Conservation (phyloP, 2,888 invertebrate genomes). For the Carterocephalus palaemon region DNA sequence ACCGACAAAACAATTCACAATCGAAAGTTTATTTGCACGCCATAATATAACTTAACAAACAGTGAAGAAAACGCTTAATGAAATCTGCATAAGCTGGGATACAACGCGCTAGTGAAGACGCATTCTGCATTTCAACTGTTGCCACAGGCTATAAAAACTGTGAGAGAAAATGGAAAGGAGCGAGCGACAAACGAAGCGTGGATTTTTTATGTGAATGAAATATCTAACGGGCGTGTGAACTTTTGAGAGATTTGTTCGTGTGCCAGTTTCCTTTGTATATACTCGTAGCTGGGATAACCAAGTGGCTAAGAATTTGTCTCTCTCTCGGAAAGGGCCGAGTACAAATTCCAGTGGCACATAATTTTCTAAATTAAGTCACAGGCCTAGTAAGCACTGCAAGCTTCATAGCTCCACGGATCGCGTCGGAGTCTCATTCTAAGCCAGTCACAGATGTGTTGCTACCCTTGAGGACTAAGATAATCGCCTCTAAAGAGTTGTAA, state of each 20-base stretch:
- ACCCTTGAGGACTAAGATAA: too few species aligned
- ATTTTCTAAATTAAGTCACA: too few species aligned
- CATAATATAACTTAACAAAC: constrained; percentile 35
- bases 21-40: constrained; percentile 35
- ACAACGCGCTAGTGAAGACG: constrained; percentile 54
- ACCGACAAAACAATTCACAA: constrained; percentile 37
- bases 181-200: constrained; percentile 56
- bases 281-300: too few species aligned
- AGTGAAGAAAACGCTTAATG: constrained; percentile 41
- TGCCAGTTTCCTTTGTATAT: too few species aligned
- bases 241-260: not conserved
- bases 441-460: too few species aligned
- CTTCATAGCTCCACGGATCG: too few species aligned
- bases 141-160: constrained; percentile 42
- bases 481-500: too few species aligned
- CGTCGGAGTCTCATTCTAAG: too few species aligned
- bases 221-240: not conserved
- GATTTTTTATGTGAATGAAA: constrained; percentile 30
- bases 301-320: too few species aligned
- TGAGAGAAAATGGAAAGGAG: constrained; percentile 37
- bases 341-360: too few species aligned
- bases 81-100: constrained; percentile 48
- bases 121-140: constrained; percentile 58
- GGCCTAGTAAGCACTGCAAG: too few species aligned
- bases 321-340: too few species aligned